phyloP scores from a whole-genome alignment of 2,888 invertebrate genomes.

The Bruchidius siliquastri region DNA sequence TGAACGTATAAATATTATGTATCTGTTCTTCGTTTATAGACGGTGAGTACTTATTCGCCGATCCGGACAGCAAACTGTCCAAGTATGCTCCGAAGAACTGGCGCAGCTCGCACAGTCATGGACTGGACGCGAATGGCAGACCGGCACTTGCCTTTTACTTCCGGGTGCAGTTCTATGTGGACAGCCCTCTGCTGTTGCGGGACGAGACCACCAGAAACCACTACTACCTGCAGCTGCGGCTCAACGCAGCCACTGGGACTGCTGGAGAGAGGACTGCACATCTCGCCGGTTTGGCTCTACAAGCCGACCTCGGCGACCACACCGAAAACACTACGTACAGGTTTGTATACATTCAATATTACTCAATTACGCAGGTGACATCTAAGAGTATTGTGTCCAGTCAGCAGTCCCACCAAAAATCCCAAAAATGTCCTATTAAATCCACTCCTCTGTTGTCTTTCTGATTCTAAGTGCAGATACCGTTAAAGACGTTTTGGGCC shows the following conservation, averaged over 20 bases:
- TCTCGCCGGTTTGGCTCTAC: constrained; percentile 71
- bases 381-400: no score
- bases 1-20: no score
- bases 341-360: neutral
- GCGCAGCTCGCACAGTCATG: constrained; percentile 90
- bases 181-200: constrained; percentile 82
- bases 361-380: neutral
- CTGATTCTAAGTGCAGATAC: no score
- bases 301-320: constrained; percentile 78
- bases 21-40: constrained; percentile 58
- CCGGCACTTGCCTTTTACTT: constrained; percentile 86
- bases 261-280: constrained; percentile 66
- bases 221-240: constrained; percentile 91
- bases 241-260: constrained; percentile 73
- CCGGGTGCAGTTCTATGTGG: constrained; percentile 90
- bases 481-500: no score
- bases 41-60: constrained; percentile 93
- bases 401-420: no score
- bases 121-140: constrained; percentile 84
- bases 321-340: constrained; percentile 51
- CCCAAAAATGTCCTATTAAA: no score
- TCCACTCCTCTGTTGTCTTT: no score
- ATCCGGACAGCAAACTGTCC: constrained; percentile 90
- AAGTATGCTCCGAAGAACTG: constrained; percentile 96
- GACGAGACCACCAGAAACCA: constrained; percentile 90